Evolutionary conservation across 2,113 vertebrate genomes (phyloP), one percentile per base, ranked within the genome.

Genomic region (Eurystomus gularis): DNA sequence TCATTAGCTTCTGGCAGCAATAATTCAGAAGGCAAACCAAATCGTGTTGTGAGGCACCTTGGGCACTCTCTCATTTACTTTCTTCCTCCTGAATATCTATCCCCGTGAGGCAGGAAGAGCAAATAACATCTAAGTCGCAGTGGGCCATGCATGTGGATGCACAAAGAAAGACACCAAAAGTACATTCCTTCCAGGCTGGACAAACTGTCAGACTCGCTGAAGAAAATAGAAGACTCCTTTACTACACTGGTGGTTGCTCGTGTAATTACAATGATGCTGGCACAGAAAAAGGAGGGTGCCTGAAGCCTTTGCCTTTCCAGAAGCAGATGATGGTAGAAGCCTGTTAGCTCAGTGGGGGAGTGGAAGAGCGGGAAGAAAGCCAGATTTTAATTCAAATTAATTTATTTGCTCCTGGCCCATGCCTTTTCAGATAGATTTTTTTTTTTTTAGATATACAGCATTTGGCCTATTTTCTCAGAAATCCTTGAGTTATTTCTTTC

Each of bases 1-100:
- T 95, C 82, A 42, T 78, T 81, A 88, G 55, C 33, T 93, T 92
- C 69, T 94, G 72, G 79, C 76, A 73, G 48, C 55, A 75, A 35
- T 83, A 71, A 93, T 86, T 71, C 82, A 90, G 52, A 85, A 82
- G 57, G 52, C 73, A 94, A 89, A 95, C 35, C 33, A 86, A 88
- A 77, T 57, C 2, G 1, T 31, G 11, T 24, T 92, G 66, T 79
- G 42, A 88, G 39, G 44, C 79, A 83, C 57, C 65, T 79, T 88
- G 76, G 48, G 55, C 51, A 46, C n/a, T 64, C 21, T 61, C 33
- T 76, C 29, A 52, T 88, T 90, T 79, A 48, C 52, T 78, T 83
- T 83, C 24, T 88, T 84, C 24, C n/a, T 90, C 29, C 58, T 28
- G 42, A 75, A 49, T 82, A 39, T 58, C 51, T 83, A 57, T 48